Evolutionary conservation across 2,113 vertebrate species (phyloP).

Genomic region (Hyperoodon ampullatus): DNA sequence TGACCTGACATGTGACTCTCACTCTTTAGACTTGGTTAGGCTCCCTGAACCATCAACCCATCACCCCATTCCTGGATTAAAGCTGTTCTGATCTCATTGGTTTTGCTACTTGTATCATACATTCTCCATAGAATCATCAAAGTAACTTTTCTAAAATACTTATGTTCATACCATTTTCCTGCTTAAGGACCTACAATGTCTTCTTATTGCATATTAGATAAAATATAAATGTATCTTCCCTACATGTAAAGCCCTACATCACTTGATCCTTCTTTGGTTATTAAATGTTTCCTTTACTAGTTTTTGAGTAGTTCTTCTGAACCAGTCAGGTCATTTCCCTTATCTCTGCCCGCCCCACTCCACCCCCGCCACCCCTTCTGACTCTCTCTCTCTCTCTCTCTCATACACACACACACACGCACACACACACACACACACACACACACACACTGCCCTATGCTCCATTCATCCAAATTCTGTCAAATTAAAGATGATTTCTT

Average conservation of each 20-base stretch:
- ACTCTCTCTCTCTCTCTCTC: background rate
- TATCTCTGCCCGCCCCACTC: background rate
- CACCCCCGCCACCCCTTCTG: background rate
- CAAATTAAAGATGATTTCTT: background rate
- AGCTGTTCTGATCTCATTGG: background rate
- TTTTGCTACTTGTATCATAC: background rate
- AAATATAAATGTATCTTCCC: background rate
- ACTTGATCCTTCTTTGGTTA: background rate
- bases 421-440: background rate
- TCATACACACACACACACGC: background rate
- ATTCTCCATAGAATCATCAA: background rate
- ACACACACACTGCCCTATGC: background rate
- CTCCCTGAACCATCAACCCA: background rate
- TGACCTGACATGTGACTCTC: background rate
- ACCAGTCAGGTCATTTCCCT: background rate
- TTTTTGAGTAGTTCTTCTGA: background rate
- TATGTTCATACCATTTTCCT: constrained; percentile 17
- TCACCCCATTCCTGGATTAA: background rate
- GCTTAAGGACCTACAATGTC: background rate
- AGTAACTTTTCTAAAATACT: constrained; percentile 35
- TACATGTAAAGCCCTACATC: background rate
- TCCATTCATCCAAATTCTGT: background rate
- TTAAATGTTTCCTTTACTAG: background rate
- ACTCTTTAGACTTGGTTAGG: background rate
- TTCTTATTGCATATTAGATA: constrained; percentile 18